Conservation (phyloP, 2,888 invertebrate species). For the Campoplex nolae region DNA sequence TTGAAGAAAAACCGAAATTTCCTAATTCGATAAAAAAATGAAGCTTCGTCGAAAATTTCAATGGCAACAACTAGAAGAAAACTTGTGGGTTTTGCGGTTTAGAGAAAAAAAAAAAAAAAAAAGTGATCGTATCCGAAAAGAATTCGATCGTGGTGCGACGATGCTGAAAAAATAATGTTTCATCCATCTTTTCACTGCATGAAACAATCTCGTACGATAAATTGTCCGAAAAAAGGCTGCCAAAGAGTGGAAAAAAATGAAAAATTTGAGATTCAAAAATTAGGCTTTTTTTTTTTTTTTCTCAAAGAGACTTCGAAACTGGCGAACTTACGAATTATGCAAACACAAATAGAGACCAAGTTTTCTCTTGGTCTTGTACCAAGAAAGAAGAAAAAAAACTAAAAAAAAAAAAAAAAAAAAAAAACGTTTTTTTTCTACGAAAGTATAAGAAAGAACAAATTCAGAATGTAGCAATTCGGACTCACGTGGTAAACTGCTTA, state of each 20-base stretch:
- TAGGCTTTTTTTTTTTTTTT: neutral
- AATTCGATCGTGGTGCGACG: too few species aligned
- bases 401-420: neutral
- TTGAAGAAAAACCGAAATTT: too few species aligned
- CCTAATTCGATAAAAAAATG: too few species aligned
- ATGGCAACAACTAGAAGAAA: too few species aligned
- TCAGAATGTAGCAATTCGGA: constrained; percentile 71
- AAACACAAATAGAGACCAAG: constrained; percentile 5
- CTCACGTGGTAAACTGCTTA: constrained; percentile 69
- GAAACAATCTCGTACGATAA: neutral
- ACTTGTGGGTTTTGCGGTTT: too few species aligned
- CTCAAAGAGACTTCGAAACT: constrained; percentile 8
- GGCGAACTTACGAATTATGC: constrained; percentile 6
- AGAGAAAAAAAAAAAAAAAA: neutral
- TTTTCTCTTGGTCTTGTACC: constrained; percentile 5
- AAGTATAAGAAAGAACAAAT: constrained; percentile 56
- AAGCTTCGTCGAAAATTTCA: too few species aligned
- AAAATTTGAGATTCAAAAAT: neutral
- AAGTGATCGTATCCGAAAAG: neutral
- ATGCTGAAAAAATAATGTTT: neutral
- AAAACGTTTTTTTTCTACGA: constrained; percentile 24
- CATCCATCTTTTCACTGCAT: neutral
- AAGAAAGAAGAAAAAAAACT: constrained; percentile 10
- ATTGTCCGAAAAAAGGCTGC: neutral
- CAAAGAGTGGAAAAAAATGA: neutral